These are phyloP conservation scores for Hydrocynus forskahlii DNA, from an alignment of 2,797 vertebrate genomes.

Conservation along the genomic window DNA sequence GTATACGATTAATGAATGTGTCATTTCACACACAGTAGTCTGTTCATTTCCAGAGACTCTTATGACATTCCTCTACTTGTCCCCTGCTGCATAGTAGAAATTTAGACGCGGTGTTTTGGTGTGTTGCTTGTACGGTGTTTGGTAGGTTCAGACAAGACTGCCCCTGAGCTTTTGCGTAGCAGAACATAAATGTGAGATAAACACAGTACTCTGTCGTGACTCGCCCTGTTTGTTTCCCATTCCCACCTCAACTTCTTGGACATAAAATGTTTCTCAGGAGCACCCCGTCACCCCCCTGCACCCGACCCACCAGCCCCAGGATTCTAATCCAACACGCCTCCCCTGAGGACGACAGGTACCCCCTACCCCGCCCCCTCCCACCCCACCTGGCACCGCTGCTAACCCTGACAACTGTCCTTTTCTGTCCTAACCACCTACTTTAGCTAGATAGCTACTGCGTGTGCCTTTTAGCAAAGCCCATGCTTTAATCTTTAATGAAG, in stretches of 20 bases:
- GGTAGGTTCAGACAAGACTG: conserved; percentile 23
- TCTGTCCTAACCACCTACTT: conserved; percentile 36
- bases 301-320: conserved; percentile 95
- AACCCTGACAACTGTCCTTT: conserved; percentile 32
- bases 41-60: conserved; percentile 13
- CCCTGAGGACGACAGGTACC: conserved; percentile 99
- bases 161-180: conserved; percentile 43
- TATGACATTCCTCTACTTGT: background rate
- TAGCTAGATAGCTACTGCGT: conserved; percentile 8
- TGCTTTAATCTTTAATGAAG: conserved; percentile 43
- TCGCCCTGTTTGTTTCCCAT: conserved; percentile 56
- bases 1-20: background rate
- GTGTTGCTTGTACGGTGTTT: conserved; percentile 28
- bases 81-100: conserved; percentile 13
- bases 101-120: conserved; percentile 22
- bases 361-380: conserved; percentile 67
- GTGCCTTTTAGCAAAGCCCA: conserved; percentile 46
- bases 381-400: conserved; percentile 62
- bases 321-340: conserved; percentile 98
- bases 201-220: conserved; percentile 46
- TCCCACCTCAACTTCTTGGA: conserved; percentile 52
- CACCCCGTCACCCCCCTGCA: conserved; percentile 93
- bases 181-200: conserved; percentile 45
- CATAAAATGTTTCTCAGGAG: conserved; percentile 70
- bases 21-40: background rate